Conservation (phyloP, 92 coral and sea anemone species). For the Bergia puertoricense region DNA sequence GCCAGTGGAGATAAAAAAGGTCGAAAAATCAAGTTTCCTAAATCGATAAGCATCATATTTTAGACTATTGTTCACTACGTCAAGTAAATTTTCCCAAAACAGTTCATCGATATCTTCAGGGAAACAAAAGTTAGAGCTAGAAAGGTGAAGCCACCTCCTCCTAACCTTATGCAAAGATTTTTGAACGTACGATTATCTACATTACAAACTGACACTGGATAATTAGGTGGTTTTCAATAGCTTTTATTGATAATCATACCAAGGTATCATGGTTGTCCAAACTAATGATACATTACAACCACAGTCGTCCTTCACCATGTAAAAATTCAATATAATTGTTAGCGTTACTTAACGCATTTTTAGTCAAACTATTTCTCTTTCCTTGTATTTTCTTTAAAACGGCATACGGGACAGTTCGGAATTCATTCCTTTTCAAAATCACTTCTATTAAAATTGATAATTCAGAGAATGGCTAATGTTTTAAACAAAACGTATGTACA, state of each 20-base stretch:
- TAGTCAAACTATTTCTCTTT: slow-evolving; percentile 8
- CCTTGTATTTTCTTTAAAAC: slow-evolving; percentile 9
- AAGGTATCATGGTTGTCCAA: slow-evolving; percentile 17
- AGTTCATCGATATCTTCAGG: slow-evolving; percentile 15
- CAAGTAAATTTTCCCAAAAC: slow-evolving; percentile 17
- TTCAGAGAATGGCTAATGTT: slow-evolving; percentile 17
- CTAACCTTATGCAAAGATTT: too few relatives aligned
- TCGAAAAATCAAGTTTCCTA: slow-evolving; percentile 21
- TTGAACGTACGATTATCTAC: neutral
- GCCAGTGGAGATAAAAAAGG: slow-evolving; percentile 20
- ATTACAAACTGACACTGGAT: neutral
- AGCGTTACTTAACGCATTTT: slow-evolving; percentile 20
- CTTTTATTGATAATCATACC: neutral
- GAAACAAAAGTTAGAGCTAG: neutral
- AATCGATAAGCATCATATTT: slow-evolving; percentile 24
- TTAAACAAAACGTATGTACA: slow-evolving; percentile 17
- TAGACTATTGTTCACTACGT: slow-evolving; percentile 19
- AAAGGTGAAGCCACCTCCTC: neutral
- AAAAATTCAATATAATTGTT: slow-evolving; percentile 13
- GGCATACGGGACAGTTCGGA: slow-evolving; percentile 26
- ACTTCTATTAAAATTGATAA: slow-evolving; percentile 5
- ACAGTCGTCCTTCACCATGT: slow-evolving; percentile 19
- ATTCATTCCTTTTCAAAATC: slow-evolving; percentile 17
- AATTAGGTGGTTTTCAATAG: too few relatives aligned
- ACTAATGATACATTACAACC: slow-evolving; percentile 17